These are phyloP conservation scores for Brachyhypopomus gauderio DNA, from an alignment of 2,113 vertebrate genomes.

Conservation along the genomic window DNA sequence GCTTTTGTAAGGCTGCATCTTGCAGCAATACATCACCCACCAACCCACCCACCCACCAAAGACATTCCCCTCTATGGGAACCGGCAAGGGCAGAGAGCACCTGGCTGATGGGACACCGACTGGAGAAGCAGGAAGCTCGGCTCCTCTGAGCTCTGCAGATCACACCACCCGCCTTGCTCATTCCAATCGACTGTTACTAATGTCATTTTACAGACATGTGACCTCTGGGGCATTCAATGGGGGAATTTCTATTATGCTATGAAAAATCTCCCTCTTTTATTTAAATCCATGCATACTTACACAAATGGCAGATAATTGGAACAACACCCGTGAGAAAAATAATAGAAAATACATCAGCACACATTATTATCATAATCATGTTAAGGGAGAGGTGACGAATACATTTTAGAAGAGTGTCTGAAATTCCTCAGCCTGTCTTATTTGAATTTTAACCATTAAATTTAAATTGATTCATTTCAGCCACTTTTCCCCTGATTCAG, in stretches of 20 bases:
- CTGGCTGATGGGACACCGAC: constrained; percentile 40
- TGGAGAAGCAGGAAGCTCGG: background rate
- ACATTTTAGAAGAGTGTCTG: background rate
- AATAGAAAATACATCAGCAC: constrained; percentile 10
- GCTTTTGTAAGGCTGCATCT: constrained; percentile 70
- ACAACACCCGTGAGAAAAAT: constrained; percentile 1
- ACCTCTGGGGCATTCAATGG: constrained; percentile 21
- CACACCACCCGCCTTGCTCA: constrained; percentile 7
- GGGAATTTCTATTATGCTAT: constrained; percentile 14
- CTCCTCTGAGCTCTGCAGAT: background rate
- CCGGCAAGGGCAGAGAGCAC: constrained; percentile 14
- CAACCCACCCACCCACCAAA: constrained; percentile 25
- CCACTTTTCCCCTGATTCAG: background rate
- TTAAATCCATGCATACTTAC: background rate
- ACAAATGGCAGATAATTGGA: constrained; percentile 1
- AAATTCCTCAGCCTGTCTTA: background rate
- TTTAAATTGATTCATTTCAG: background rate
- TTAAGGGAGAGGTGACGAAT: constrained; percentile 14
- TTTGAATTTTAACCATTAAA: background rate
- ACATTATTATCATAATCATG: constrained; percentile 12
- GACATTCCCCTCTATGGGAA: constrained; percentile 40
- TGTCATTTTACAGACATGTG: constrained; percentile 38
- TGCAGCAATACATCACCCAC: constrained; percentile 70
- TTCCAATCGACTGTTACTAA: constrained; percentile 46
- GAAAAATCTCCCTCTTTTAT: background rate